These are phyloP conservation scores for Porites australiensis DNA, from an alignment of 64 coral and sea anemone genomes.

Conservation along the genomic window DNA sequence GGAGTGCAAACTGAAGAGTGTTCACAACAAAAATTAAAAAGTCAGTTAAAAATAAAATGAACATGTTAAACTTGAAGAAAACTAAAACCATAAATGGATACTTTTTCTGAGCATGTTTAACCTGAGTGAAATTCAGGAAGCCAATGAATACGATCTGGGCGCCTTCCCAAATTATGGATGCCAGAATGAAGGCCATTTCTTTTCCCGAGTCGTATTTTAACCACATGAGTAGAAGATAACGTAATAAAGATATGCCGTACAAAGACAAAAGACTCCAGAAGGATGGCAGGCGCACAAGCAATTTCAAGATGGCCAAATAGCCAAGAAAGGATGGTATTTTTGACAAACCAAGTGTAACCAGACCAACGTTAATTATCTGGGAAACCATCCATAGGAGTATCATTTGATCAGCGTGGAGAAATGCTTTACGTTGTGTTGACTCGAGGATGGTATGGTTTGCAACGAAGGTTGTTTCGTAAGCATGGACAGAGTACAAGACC, in stretches of 20 bases:
- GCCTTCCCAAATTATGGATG: background rate
- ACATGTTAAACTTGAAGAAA: slow-evolving; percentile 22
- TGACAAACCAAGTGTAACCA: background rate
- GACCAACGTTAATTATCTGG: background rate
- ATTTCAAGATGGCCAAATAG: background rate
- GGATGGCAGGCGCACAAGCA: background rate
- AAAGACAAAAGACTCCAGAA: slow-evolving; percentile 37
- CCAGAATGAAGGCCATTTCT: slow-evolving; percentile 2
- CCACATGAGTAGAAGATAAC: background rate
- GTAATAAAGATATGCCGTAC: background rate
- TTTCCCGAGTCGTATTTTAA: background rate
- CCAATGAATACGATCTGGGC: background rate
- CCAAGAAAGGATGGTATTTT: slow-evolving; percentile 21
- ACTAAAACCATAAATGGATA: background rate
- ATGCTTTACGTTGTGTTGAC: background rate
- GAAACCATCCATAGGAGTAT: background rate
- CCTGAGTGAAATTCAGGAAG: slow-evolving; percentile 19
- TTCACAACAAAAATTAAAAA: slow-evolving; percentile 5
- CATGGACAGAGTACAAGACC: background rate
- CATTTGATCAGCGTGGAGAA: background rate
- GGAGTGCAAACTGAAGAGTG: slow-evolving; percentile 7
- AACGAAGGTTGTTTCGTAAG: background rate
- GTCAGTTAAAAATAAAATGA: background rate
- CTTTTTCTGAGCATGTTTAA: background rate
- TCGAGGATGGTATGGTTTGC: background rate